Evolutionary conservation across 2,113 vertebrate genomes (phyloP).

Genomic region (Otus sunia): DNA sequence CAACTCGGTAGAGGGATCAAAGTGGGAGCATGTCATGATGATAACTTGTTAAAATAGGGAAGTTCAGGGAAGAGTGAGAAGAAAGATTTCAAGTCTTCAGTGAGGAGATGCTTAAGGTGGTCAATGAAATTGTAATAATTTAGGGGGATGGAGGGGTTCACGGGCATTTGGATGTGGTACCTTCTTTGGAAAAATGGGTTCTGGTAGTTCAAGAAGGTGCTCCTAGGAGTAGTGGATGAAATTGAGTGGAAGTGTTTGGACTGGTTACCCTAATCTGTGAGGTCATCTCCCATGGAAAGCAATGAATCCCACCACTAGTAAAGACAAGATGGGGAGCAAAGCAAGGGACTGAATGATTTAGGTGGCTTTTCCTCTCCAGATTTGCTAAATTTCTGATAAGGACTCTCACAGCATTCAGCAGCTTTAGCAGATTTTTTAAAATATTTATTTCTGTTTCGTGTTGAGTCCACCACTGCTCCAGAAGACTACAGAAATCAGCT

Average conservation of each 20-base stretch:
- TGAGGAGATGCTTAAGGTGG: neutral
- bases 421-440: neutral
- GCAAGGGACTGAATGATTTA: neutral
- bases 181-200: neutral
- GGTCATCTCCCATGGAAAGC: neutral
- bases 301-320: neutral
- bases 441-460: neutral
- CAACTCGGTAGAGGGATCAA: neutral
- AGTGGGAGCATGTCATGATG: neutral
- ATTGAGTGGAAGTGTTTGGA: neutral
- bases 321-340: neutral
- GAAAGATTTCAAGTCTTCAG: neutral
- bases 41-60: neutral
- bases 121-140: neutral
- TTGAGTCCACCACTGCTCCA: neutral
- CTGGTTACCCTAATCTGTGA: neutral
- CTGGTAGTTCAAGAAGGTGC: neutral
- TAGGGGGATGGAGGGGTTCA: accelerated
- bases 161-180: neutral
- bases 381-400: neutral
- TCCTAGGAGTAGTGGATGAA: neutral
- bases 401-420: neutral
- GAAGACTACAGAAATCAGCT: slow-evolving; percentile 19
- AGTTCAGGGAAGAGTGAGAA: neutral
- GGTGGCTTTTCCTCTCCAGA: neutral